Evolutionary conservation across 2,888 invertebrate species (phyloP).

Genomic region (Trissoscelio sp.): DNA sequence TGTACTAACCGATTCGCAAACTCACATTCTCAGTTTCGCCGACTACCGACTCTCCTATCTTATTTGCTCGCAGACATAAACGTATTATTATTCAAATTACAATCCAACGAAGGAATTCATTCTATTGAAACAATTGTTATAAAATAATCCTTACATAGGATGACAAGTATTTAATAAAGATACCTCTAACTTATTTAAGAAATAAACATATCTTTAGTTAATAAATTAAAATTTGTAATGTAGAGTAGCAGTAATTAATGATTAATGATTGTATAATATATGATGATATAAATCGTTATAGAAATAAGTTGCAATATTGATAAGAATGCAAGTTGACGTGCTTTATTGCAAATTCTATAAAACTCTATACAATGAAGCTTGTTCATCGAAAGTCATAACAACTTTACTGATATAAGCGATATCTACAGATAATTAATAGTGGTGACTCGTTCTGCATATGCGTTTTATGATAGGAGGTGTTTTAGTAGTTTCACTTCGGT

Average conservation of each 20-base stretch:
- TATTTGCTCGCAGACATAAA: conserved; percentile 37
- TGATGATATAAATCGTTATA: neutral
- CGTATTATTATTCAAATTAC: conserved; percentile 52
- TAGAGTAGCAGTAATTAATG: neutral
- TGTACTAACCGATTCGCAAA: conserved; percentile 58
- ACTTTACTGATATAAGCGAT: conserved; percentile 41
- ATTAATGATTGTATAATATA: neutral
- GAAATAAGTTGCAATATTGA: neutral
- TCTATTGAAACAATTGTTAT: conserved; percentile 12
- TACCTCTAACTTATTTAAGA: too few species aligned
- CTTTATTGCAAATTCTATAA: conserved; percentile 11
- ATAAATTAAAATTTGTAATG: too few species aligned
- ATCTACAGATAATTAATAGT: conserved; percentile 46
- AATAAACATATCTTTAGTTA: too few species aligned
- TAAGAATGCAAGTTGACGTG: conserved; percentile 2
- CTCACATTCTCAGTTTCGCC: conserved; percentile 51
- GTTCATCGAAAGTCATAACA: conserved; percentile 36
- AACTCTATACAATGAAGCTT: conserved; percentile 13
- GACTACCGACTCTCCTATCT: conserved; percentile 48
- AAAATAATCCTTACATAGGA: neutral
- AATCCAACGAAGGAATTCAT: conserved; percentile 14
- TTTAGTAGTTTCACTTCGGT: too few species aligned
- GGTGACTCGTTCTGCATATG: conserved; percentile 21
- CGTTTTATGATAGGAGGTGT: too few species aligned
- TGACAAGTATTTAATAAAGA: neutral